Evolutionary conservation across 2,888 invertebrate species (phyloP), one percentile per base, ranked within the genome.

Genomic region (Magallana nippona): DNA sequence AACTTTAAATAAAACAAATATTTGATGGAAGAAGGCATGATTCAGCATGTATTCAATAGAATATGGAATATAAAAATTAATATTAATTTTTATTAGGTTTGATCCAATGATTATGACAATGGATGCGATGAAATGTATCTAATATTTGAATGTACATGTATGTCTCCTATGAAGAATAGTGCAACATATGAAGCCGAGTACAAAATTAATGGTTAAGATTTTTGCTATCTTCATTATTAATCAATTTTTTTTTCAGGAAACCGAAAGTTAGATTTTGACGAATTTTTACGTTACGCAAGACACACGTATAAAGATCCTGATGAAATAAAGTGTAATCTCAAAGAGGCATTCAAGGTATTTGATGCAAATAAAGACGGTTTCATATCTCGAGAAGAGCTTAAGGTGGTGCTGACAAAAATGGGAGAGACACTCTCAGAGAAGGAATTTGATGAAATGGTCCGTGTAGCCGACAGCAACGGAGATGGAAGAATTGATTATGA

Each of bases 401-500:
- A 22, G n/a, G 22, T 13, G 17, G 80, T 57, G 3, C 56, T 80
- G 80, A 32, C 32, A 11, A n/a, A 58, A 55, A 19, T 80, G 22
- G 80, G 80, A 5, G 80, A 80, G 27, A 11, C 27, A 10, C 80
- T 80, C 19, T 57, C 57, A 2, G 80, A 80, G 8, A 11, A 32
- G 1, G 58, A 80, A 58, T 17, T 57, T 17, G 57, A 80, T 11
- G 57, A 80, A 57, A 80, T 80, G 80, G 58, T 80, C 22, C 55
- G 58, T 56, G 55, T n/a, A 10, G 80, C 80, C 2, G 80, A 80
- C 27, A 57, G 15, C 17, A 57, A 80, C 17, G 58, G 58, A 56
- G 80, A 80, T 19, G 80, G 80, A 15, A 55, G 27, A 80, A 80
- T 80, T 57, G 58, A 80, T 80, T 80, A 80, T 80, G 57, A 58